Evolutionary conservation across 2,888 invertebrate genomes (phyloP).

Genomic region (Myathropa florea): DNA sequence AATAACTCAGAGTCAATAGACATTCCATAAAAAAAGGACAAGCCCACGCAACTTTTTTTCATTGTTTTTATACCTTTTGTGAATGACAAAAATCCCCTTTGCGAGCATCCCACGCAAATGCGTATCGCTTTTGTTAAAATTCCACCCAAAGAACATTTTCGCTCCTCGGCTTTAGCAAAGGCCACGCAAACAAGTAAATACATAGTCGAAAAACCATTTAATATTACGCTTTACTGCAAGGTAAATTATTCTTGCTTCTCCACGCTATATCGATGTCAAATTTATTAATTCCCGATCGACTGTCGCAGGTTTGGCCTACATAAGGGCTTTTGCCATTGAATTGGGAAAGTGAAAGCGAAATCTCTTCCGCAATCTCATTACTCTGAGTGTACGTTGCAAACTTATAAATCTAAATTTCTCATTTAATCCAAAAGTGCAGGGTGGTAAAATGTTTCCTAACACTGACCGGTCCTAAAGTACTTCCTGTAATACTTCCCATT

Average conservation of each 20-base stretch:
- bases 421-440: conserved; percentile 15
- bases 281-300: conserved; percentile 6
- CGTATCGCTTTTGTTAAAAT: conserved; percentile 9
- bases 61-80: background rate
- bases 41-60: conserved; percentile 32
- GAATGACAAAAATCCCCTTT: conserved; percentile 1
- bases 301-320: background rate
- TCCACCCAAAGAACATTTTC: conserved; percentile 10
- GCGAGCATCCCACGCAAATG: conserved; percentile 11
- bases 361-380: background rate
- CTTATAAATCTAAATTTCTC: conserved; percentile 23
- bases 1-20: conserved; percentile 36
- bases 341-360: background rate
- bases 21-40: conserved; percentile 38
- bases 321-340: conserved; percentile 4
- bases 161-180: background rate
- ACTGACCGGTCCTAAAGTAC: conserved; percentile 33
- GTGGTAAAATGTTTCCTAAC: background rate
- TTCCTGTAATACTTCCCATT: conserved; percentile 15
- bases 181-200: background rate
- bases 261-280: conserved; percentile 11
- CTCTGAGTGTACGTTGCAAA: background rate
- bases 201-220: conserved; percentile 39
- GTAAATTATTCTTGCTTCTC: conserved; percentile 28
- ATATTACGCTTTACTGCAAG: conserved; percentile 33